Evolutionary conservation across 1,140 invertebrate genomes (phyloP).

Genomic region (Penaeus vannamei): DNA sequence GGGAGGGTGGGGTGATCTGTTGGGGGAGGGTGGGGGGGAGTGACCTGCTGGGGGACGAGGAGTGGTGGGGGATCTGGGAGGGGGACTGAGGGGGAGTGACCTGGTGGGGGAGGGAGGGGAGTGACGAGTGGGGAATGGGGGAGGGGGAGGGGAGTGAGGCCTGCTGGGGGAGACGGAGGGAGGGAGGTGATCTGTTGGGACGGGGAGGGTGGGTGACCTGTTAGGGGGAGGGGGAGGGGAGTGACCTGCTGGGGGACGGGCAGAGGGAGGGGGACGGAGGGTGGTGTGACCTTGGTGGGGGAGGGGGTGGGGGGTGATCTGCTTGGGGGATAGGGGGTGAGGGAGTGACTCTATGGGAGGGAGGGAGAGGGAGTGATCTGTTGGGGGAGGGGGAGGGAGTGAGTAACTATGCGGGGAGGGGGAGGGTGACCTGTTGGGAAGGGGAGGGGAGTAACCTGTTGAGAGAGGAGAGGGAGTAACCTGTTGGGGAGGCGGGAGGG

Average conservation of each 20-base stretch:
- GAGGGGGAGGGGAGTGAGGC: background rate
- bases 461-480: too few relatives aligned
- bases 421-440: background rate
- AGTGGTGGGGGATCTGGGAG: background rate
- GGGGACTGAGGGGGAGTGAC: background rate
- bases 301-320: too few relatives aligned
- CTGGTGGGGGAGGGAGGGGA: too few relatives aligned
- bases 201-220: background rate
- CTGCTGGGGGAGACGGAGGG: background rate
- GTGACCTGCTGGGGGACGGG: background rate
- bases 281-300: background rate
- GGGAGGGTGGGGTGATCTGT: background rate
- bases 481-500: too few relatives aligned
- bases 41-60: too few relatives aligned
- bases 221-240: too few relatives aligned
- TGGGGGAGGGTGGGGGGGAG: background rate
- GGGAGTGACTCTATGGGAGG: background rate
- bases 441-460: background rate
- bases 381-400: too few relatives aligned
- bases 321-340: background rate
- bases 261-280: background rate
- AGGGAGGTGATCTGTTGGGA: background rate
- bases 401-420: background rate
- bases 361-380: too few relatives aligned
- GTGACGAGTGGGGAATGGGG: background rate